Percentiles rank a stretch among this genome's conserved stretches.
Evolutionary conservation across 2,888 invertebrate genomes (phyloP).

Genomic region (Geotrupes spiniger): DNA sequence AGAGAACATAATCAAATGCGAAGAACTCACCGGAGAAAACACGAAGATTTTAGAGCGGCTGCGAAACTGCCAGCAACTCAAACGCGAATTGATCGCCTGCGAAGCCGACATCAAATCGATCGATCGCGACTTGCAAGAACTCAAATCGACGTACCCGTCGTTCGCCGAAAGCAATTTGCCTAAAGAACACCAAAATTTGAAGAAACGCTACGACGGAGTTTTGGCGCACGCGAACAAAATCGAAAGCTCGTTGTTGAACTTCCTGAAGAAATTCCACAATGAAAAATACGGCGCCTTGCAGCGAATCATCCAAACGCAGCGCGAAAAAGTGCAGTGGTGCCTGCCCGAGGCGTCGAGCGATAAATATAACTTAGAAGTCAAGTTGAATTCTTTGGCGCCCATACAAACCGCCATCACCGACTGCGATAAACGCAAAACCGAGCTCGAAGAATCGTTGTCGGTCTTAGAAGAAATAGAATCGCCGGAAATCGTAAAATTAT

Average conservation of each 20-base stretch:
- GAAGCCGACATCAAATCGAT: conserved; percentile 68
- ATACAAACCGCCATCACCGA: conserved; percentile 71
- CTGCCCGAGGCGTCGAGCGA: conserved; percentile 85
- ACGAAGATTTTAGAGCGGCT: conserved; percentile 77
- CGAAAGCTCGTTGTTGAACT: conserved; percentile 71
- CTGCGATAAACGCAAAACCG: conserved; percentile 63
- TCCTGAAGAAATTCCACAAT: conserved; percentile 82
- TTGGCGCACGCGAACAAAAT: conserved; percentile 78
- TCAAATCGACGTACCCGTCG: conserved; percentile 73
- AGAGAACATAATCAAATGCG: conserved; percentile 83
- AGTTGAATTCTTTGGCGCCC: conserved; percentile 75
- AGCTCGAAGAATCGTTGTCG: conserved; percentile 68
- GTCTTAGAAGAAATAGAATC: conserved; percentile 72
- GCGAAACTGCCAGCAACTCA: conserved; percentile 69
- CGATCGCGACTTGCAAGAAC: conserved; percentile 65
- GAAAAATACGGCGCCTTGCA: conserved; percentile 81
- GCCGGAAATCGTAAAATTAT: conserved; percentile 64
- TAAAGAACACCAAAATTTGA: conserved; percentile 80
- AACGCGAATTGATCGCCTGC: conserved; percentile 66
- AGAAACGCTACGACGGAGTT: conserved; percentile 79
- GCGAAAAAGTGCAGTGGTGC: conserved; percentile 91
- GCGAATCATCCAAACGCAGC: conserved; percentile 74
- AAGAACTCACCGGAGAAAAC: conserved; percentile 86
- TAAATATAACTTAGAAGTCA: conserved; percentile 89
- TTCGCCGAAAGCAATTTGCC: conserved; percentile 74